A percentile compares a stretch with the other conserved stretches of the same genome.
Evolutionary conservation across 2,797 vertebrate genomes (phyloP).

Genomic region (Holocentrus rufus): DNA sequence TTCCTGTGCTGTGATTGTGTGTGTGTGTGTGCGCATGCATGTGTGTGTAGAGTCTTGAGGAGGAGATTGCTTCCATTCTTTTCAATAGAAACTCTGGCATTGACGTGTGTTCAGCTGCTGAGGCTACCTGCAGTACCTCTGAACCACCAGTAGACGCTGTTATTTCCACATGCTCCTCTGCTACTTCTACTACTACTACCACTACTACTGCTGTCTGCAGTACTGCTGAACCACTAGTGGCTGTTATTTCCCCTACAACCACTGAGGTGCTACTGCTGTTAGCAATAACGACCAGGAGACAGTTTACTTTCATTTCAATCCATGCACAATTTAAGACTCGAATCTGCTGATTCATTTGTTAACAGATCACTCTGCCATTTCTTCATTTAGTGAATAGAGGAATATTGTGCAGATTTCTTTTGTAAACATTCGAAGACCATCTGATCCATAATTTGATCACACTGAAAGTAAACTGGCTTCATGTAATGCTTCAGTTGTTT

Average conservation of each 20-base stretch:
- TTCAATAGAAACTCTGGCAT: slow-evolving; percentile 84
- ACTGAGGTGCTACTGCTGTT: slow-evolving; percentile 84
- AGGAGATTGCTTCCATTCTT: slow-evolving; percentile 92
- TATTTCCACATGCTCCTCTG: slow-evolving; percentile 47
- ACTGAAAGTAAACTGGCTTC: slow-evolving; percentile 43
- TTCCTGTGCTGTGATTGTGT: slow-evolving; percentile 16
- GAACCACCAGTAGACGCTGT: slow-evolving; percentile 61
- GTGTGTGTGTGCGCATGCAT: slow-evolving; percentile 45
- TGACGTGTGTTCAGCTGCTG: slow-evolving; percentile 65
- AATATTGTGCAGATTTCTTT: neutral
- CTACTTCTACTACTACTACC: slow-evolving; percentile 30
- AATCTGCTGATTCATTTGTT: neutral
- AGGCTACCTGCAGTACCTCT: slow-evolving; percentile 67
- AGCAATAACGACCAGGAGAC: slow-evolving; percentile 38
- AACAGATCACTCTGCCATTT: neutral
- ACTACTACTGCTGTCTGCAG: slow-evolving; percentile 49
- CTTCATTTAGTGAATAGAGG: neutral
- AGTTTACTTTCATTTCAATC: slow-evolving; percentile 26
- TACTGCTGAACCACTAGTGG: slow-evolving; percentile 76
- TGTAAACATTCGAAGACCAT: neutral
- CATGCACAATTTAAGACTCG: neutral
- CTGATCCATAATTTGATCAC: neutral
- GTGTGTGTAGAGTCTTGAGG: slow-evolving; percentile 89
- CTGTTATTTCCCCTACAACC: slow-evolving; percentile 70
- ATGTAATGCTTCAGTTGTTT: slow-evolving; percentile 15